phyloP scores from a whole-genome alignment of 2,888 invertebrate genomes.

The Noctua janthe region DNA sequence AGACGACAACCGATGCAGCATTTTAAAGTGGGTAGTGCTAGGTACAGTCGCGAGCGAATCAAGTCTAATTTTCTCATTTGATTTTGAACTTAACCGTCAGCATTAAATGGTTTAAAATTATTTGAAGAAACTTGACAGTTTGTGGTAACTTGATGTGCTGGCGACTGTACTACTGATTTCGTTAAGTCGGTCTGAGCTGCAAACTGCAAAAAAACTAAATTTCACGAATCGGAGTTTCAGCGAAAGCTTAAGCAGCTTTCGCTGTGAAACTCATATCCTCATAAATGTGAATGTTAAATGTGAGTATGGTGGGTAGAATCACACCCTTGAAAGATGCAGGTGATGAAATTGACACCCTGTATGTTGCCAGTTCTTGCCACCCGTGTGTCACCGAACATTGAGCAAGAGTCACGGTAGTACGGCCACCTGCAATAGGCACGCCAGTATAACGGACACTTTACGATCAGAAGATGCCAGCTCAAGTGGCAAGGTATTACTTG shows the following conservation, averaged over 20 bases:
- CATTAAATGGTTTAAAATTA: too few relatives aligned
- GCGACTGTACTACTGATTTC: not conserved
- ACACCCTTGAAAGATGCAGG: not conserved
- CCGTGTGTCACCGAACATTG: conserved; percentile 30
- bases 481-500: conserved; percentile 43
- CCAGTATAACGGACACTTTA: conserved; percentile 54
- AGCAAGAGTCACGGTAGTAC: conserved; percentile 33
- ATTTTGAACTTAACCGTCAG: too few relatives aligned
- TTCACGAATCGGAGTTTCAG: not conserved
- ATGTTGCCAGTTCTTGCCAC: not conserved
- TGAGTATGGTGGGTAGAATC: not conserved
- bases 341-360: not conserved
- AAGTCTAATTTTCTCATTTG: too few relatives aligned
- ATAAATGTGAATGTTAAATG: too few relatives aligned
- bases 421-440: conserved; percentile 56
- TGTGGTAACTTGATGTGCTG: too few relatives aligned
- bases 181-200: not conserved
- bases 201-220: not conserved
- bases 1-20: not conserved
- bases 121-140: too few relatives aligned
- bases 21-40: not conserved
- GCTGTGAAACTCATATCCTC: too few relatives aligned
- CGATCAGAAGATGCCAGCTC: conserved; percentile 32
- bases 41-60: too few relatives aligned
- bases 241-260: not conserved